A percentile compares a stretch with the other conserved stretches of the same genome.
phyloP scores from a whole-genome alignment of 1,140 invertebrate genomes.

The Nasonia vitripennis region DNA sequence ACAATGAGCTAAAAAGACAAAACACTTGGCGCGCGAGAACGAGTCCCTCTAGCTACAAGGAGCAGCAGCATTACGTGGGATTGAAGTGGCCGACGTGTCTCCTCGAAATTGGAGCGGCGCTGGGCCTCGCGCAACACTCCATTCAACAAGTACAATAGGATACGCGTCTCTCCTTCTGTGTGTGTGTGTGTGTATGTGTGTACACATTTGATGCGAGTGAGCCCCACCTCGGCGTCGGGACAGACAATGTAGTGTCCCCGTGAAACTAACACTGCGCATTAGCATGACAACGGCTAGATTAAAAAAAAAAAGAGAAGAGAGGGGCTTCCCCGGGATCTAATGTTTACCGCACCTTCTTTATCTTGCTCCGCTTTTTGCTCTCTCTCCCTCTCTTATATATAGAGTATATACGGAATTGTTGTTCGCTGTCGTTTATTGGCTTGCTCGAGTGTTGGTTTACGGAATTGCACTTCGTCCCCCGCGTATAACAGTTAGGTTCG shows the following conservation, averaged over 20 bases:
- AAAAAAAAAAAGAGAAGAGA: slow-evolving; percentile 68
- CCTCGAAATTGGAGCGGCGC: slow-evolving; percentile 69
- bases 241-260: slow-evolving; percentile 65
- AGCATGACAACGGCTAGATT: slow-evolving; percentile 72
- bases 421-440: no score
- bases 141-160: slow-evolving; percentile 54
- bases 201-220: slow-evolving; percentile 29
- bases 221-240: slow-evolving; percentile 53
- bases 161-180: slow-evolving; percentile 46
- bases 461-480: neutral
- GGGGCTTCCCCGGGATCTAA: slow-evolving; percentile 54
- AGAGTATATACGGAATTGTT: neutral
- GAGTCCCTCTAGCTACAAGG: neutral
- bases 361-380: neutral
- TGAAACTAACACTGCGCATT: slow-evolving; percentile 72
- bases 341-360: slow-evolving; percentile 37
- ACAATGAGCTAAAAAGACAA: neutral
- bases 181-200: neutral
- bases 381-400: neutral
- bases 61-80: slow-evolving; percentile 22
- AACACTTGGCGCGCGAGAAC: slow-evolving; percentile 9
- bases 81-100: slow-evolving; percentile 54
- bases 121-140: slow-evolving; percentile 59
- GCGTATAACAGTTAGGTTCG: neutral
- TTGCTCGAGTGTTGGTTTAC: no score